Evolutionary conservation across 2,113 vertebrate species (phyloP).

Genomic region (Smithornis capensis): DNA sequence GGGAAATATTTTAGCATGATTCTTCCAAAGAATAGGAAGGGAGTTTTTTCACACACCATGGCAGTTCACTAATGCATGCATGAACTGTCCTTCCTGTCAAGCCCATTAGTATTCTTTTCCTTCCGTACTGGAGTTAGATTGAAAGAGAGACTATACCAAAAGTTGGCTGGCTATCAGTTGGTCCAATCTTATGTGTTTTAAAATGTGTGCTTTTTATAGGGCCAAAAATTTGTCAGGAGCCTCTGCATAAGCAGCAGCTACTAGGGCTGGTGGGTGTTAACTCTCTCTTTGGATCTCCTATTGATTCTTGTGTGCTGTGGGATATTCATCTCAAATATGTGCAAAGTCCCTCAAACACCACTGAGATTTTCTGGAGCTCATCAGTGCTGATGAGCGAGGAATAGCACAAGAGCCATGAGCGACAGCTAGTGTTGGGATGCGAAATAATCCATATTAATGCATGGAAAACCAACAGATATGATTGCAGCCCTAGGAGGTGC

Average conservation of each 20-base stretch:
- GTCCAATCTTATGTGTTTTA: slow-evolving; percentile 34
- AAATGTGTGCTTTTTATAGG: slow-evolving; percentile 23
- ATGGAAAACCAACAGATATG: neutral
- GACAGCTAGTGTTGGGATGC: neutral
- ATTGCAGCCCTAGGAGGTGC: neutral
- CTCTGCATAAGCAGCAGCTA: neutral
- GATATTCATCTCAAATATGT: neutral
- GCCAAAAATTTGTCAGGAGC: neutral
- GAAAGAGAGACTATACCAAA: slow-evolving; percentile 31
- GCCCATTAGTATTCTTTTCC: slow-evolving; percentile 59
- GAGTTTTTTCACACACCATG: slow-evolving; percentile 44
- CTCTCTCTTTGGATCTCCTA: neutral
- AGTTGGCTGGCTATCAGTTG: slow-evolving; percentile 51
- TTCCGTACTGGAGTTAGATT: slow-evolving; percentile 30
- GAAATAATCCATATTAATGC: neutral
- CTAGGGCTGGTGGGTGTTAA: neutral
- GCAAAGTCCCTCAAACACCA: neutral
- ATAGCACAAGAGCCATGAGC: neutral
- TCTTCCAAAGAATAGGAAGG: slow-evolving; percentile 21
- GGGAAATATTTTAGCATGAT: slow-evolving; percentile 30
- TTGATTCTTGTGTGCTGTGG: neutral
- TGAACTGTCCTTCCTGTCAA: slow-evolving; percentile 64
- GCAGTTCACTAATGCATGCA: slow-evolving; percentile 59
- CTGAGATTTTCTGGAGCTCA: neutral
- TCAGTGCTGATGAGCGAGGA: neutral